These are phyloP conservation scores for Cephus rjabovi DNA, from an alignment of 2,888 invertebrate genomes.

Conservation along the genomic window DNA sequence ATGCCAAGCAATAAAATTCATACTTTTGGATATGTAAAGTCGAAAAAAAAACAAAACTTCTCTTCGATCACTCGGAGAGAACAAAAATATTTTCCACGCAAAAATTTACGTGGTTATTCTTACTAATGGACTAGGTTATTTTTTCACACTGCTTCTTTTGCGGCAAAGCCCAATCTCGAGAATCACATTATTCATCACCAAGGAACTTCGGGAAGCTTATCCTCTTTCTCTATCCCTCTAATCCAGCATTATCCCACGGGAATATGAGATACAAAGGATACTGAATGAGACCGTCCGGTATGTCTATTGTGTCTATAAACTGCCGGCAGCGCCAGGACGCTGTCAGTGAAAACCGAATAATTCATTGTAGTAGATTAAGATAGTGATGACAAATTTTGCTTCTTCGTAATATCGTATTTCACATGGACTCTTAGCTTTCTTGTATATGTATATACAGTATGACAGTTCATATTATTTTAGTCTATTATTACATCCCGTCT, in stretches of 20 bases:
- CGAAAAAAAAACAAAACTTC: background rate
- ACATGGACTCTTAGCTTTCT: background rate
- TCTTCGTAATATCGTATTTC: conserved; percentile 10
- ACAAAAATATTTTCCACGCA: background rate
- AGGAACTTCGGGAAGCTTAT: background rate
- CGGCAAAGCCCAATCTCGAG: background rate
- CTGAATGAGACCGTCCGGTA: background rate
- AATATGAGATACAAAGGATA: background rate
- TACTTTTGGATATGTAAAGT: background rate
- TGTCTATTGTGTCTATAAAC: background rate
- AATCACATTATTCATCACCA: background rate
- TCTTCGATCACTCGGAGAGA: background rate
- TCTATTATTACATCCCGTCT: background rate
- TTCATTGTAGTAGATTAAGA: conserved; percentile 13
- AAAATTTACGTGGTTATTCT: background rate
- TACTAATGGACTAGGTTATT: background rate
- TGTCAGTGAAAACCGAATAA: conserved; percentile 6
- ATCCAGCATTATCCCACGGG: no score
- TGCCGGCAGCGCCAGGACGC: background rate
- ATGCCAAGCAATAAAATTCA: background rate
- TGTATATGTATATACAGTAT: background rate
- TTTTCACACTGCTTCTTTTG: background rate
- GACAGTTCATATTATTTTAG: background rate
- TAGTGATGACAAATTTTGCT: conserved; percentile 22
- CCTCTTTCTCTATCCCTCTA: no score